These are phyloP conservation scores for Nephrotoma flavescens DNA, from an alignment of 2,888 invertebrate species.

Conservation along the genomic window DNA sequence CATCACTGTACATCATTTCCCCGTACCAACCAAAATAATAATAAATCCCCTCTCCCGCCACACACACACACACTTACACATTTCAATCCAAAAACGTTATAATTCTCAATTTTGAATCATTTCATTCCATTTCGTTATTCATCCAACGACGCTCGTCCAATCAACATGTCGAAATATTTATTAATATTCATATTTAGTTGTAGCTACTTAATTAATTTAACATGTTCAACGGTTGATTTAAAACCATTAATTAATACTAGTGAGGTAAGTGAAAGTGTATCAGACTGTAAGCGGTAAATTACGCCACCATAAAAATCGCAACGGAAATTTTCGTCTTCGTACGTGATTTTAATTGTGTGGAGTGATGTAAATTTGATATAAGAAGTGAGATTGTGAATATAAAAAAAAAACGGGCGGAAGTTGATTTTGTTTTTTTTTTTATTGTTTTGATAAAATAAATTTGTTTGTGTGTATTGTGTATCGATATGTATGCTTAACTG, in stretches of 20 bases:
- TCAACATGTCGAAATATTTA: background rate
- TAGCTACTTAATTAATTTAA: background rate
- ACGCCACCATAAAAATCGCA: background rate
- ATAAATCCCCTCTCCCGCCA: background rate
- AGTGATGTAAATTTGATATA: background rate
- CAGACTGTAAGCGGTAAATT: background rate
- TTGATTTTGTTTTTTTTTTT: background rate
- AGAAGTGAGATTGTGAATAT: background rate
- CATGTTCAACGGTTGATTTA: background rate
- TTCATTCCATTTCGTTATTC: background rate
- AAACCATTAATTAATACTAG: background rate
- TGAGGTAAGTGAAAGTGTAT: background rate
- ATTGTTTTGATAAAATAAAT: background rate
- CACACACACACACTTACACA: background rate
- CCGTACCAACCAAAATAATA: background rate
- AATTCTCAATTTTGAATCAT: background rate
- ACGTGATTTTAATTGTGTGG: background rate
- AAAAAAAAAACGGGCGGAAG: background rate
- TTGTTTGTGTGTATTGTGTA: background rate
- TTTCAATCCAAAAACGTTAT: background rate
- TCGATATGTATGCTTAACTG: background rate
- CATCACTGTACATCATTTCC: background rate
- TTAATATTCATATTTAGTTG: background rate
- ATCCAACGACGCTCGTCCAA: background rate
- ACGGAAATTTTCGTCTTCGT: background rate